Percentiles rank a stretch among this genome's conserved stretches.
Conservation (phyloP, 2,888 invertebrate species). For the Euzophera pinguis region DNA sequence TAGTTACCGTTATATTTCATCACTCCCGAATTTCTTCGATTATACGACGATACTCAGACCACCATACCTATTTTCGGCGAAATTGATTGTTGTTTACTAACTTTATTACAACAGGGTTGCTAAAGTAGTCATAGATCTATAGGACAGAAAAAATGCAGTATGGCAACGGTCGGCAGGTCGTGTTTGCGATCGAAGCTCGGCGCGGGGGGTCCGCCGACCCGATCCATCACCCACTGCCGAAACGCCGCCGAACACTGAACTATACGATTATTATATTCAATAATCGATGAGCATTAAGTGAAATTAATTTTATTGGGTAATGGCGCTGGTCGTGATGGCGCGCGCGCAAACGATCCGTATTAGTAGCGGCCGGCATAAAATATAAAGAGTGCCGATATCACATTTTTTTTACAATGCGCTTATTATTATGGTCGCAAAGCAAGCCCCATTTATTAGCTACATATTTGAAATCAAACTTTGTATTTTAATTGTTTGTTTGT, state of each 20-base stretch:
- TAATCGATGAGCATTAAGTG: slow-evolving; percentile 76
- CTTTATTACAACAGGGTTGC: not conserved
- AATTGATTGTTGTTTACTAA: not conserved
- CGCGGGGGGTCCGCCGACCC: slow-evolving; percentile 61
- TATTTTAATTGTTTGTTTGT: no score
- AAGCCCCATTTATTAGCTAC: no score
- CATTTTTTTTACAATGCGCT: no score
- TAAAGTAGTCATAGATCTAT: not conserved
- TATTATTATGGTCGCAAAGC: no score
- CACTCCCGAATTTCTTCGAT: no score
- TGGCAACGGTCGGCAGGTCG: slow-evolving; percentile 28
- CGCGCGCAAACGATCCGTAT: slow-evolving; percentile 63
- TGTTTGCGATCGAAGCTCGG: slow-evolving; percentile 44
- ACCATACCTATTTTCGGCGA: no score
- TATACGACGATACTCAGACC: no score
- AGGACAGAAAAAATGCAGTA: not conserved
- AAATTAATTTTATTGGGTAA: slow-evolving; percentile 78
- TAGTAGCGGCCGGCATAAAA: slow-evolving; percentile 35
- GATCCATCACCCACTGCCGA: slow-evolving; percentile 68
- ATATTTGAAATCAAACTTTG: no score
- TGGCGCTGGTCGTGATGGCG: slow-evolving; percentile 65
- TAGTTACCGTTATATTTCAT: no score
- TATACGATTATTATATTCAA: slow-evolving; percentile 71
- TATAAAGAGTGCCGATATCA: not conserved
- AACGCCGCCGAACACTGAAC: slow-evolving; percentile 46